These are phyloP conservation scores for Halcyon malimbica DNA, from an alignment of 2,113 vertebrate genomes.

Conservation along the genomic window DNA sequence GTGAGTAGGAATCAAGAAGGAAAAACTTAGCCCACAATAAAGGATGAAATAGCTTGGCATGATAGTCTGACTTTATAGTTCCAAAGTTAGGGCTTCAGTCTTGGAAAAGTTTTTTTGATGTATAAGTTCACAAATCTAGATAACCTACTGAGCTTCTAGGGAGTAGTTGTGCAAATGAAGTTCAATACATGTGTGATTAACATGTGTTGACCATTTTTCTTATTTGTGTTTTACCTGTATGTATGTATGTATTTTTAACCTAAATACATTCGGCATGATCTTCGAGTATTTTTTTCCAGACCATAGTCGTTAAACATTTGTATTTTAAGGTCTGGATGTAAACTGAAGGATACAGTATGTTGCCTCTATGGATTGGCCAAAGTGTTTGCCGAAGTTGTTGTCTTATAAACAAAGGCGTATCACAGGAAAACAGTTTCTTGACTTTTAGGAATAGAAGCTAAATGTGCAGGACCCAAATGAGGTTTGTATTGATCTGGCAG, in stretches of 20 bases:
- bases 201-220: not conserved
- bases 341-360: not conserved
- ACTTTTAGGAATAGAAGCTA: conserved; percentile 9
- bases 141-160: not conserved
- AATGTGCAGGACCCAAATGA: not conserved
- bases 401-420: not conserved
- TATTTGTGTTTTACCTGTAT: not conserved
- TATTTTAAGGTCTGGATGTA: not conserved
- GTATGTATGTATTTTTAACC: not conserved
- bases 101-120: not conserved
- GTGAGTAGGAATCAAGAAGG: not conserved
- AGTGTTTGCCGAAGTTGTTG: not conserved
- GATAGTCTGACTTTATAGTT: not conserved
- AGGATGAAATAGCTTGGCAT: not conserved
- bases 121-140: not conserved
- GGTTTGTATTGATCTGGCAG: conserved; percentile 41
- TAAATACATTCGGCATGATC: not conserved
- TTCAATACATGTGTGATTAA: not conserved
- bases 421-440: not conserved
- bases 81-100: not conserved
- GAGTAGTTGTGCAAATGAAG: not conserved
- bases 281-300: not conserved
- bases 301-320: not conserved
- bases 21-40: not conserved
- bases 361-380: not conserved